Conservation (phyloP, 2,888 invertebrate genomes). For the Agriopis leucophaearia region DNA sequence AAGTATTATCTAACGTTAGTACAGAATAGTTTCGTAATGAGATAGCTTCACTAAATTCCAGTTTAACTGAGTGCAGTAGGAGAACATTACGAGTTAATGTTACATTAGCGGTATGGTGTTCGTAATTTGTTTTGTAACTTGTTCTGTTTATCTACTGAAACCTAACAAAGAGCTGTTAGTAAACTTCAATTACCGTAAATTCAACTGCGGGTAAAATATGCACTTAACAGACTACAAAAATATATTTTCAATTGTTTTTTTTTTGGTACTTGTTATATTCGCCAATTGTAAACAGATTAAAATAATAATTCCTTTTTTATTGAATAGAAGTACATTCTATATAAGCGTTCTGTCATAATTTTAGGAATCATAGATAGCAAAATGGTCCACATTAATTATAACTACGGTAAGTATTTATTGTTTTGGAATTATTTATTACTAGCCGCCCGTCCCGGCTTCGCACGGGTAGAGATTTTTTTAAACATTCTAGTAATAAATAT, state of each 20-base stretch:
- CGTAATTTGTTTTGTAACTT: constrained; percentile 37
- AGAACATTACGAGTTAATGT: constrained; percentile 26
- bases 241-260: neutral
- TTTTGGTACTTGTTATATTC: neutral
- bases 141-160: constrained; percentile 18
- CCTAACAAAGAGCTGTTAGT: constrained; percentile 13
- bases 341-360: too few species aligned
- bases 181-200: constrained; percentile 8
- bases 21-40: constrained; percentile 22
- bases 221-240: neutral
- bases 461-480: too few species aligned
- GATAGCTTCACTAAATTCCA: constrained; percentile 36
- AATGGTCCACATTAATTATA: too few species aligned
- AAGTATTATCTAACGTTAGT: constrained; percentile 9
- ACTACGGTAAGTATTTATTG: too few species aligned
- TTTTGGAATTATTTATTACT: too few species aligned
- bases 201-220: neutral
- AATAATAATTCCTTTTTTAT: too few species aligned
- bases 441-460: too few species aligned
- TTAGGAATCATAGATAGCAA: too few species aligned
- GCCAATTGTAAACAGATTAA: too few species aligned
- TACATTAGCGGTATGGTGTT: constrained; percentile 29
- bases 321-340: too few species aligned
- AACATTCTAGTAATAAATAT: too few species aligned
- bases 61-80: constrained; percentile 34